Evolutionary conservation across 92 coral and sea anemone genomes (phyloP).

Genomic region (Parazoanthus darwini): DNA sequence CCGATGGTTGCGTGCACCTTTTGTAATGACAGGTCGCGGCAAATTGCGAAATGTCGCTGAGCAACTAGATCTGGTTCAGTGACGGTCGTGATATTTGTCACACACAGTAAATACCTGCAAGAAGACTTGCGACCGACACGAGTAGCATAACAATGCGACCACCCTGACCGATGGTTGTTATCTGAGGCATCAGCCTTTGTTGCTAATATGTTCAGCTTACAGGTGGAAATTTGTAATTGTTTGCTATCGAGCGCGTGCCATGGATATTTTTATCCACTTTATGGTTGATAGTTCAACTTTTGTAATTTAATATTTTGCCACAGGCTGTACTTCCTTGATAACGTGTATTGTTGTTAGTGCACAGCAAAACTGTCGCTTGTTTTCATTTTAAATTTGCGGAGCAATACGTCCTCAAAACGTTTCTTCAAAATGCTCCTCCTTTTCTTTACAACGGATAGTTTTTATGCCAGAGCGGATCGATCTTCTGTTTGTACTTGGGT

Average conservation of each 20-base stretch:
- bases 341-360: background rate
- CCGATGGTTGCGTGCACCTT: too few species aligned
- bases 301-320: background rate
- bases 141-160: constrained; percentile 3
- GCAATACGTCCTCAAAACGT: too few species aligned
- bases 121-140: background rate
- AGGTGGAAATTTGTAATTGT: background rate
- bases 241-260: constrained; percentile 23
- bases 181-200: background rate
- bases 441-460: too few species aligned
- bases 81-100: background rate
- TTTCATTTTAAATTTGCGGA: too few species aligned
- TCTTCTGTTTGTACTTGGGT: too few species aligned
- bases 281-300: background rate
- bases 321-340: background rate
- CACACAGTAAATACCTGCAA: background rate
- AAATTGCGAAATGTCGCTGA: constrained; percentile 1
- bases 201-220: background rate
- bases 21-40: background rate
- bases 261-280: background rate
- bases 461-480: too few species aligned
- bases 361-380: background rate
- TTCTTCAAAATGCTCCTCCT: too few species aligned
- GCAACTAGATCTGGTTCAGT: background rate
- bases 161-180: background rate